Conservation (phyloP, 1,140 invertebrate species). For the Lasaia peninsularis region DNA sequence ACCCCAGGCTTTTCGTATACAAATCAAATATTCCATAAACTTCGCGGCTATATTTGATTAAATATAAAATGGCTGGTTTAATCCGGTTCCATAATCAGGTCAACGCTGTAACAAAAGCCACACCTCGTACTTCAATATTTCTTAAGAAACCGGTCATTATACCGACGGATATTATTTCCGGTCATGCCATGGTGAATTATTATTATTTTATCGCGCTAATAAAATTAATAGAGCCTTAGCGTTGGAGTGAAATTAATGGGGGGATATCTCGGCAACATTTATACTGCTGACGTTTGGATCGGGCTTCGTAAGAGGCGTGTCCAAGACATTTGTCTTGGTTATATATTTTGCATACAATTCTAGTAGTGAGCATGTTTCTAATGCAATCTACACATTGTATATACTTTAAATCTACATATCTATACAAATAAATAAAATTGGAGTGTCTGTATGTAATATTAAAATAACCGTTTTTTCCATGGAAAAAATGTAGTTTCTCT, state of each 20-base stretch:
- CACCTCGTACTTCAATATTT: slow-evolving; percentile 58
- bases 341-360: slow-evolving; percentile 11
- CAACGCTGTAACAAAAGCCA: slow-evolving; percentile 42
- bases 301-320: not conserved
- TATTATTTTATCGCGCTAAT: slow-evolving; percentile 44
- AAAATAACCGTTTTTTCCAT: too few species aligned
- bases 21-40: not conserved
- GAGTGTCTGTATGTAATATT: too few species aligned
- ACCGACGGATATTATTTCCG: slow-evolving; percentile 59
- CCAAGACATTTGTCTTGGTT: slow-evolving; percentile 10
- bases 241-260: slow-evolving; percentile 35
- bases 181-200: slow-evolving; percentile 59
- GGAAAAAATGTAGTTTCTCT: too few species aligned
- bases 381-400: not conserved
- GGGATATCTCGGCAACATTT: slow-evolving; percentile 27
- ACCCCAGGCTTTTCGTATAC: too few species aligned
- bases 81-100: slow-evolving; percentile 43
- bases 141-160: slow-evolving; percentile 49
- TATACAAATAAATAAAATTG: too few species aligned
- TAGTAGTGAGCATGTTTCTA: slow-evolving; percentile 4
- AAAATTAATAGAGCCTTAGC: slow-evolving; percentile 42
- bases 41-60: slow-evolving; percentile 30
- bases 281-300: slow-evolving; percentile 17
- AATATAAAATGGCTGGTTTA: slow-evolving; percentile 49
- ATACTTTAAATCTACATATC: too few species aligned